Conservation (phyloP, 35 echinoderm and acorn worm species). For the Apostichopus japonicus region DNA sequence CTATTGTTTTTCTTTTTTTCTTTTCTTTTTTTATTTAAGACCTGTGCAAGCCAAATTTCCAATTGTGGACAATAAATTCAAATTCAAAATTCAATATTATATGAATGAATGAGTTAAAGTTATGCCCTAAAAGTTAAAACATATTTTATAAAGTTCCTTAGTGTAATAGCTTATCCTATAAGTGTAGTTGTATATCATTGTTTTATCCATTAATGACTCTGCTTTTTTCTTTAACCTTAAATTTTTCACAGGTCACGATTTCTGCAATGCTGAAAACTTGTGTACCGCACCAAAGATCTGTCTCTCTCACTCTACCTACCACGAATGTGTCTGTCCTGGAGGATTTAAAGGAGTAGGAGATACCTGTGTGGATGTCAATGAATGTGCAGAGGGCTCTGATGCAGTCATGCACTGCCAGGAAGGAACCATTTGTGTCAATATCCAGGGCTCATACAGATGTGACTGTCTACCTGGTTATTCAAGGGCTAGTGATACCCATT, state of each 20-base stretch:
- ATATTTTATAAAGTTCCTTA: too few species aligned
- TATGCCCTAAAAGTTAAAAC: too few species aligned
- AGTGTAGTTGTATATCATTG: too few species aligned
- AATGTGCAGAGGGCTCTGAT: constrained; percentile 51
- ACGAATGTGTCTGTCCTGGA: constrained; percentile 77
- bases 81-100: too few species aligned
- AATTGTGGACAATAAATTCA: too few species aligned
- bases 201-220: too few species aligned
- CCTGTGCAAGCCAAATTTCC: too few species aligned
- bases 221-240: background rate
- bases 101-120: too few species aligned
- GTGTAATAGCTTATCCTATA: too few species aligned
- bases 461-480: constrained; percentile 75
- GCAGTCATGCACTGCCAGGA: constrained; percentile 69
- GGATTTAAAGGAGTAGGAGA: constrained; percentile 65
- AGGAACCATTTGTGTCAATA: constrained; percentile 81
- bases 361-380: constrained; percentile 80
- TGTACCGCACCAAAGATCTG: constrained; percentile 82
- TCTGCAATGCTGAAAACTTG: constrained; percentile 66
- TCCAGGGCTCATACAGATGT: constrained; percentile 68
- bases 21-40: too few species aligned
- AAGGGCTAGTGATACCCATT: constrained; percentile 67
- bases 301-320: constrained; percentile 63
- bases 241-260: constrained; percentile 69
- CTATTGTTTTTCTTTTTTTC: too few species aligned